phyloP scores from a whole-genome alignment of 2,113 vertebrate genomes.

The Notothenia coriiceps region DNA sequence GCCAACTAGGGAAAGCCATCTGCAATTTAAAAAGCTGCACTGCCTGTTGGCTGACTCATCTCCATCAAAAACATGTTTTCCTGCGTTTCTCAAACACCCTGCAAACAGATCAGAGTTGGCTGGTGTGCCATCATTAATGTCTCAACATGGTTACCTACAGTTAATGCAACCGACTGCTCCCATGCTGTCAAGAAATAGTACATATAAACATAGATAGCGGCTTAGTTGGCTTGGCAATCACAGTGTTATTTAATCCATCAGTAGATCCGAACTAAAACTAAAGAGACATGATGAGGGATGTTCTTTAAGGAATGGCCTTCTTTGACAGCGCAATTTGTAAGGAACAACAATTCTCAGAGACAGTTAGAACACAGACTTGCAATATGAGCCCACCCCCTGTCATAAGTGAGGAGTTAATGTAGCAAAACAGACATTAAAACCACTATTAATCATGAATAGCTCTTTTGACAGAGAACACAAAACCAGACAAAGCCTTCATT shows the following conservation, averaged over 20 bases:
- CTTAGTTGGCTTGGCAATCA: background rate
- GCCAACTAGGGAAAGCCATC: slow-evolving; percentile 82
- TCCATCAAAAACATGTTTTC: slow-evolving; percentile 72
- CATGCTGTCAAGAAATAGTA: slow-evolving; percentile 10
- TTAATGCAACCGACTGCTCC: slow-evolving; percentile 26
- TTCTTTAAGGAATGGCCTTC: slow-evolving; percentile 21
- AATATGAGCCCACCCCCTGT: slow-evolving; percentile 48
- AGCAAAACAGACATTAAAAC: slow-evolving; percentile 72
- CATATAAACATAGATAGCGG: background rate
- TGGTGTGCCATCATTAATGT: slow-evolving; percentile 51
- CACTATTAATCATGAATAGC: slow-evolving; percentile 67
- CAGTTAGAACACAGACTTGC: slow-evolving; percentile 33
- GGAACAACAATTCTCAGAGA: slow-evolving; percentile 45
- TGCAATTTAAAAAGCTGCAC: slow-evolving; percentile 73
- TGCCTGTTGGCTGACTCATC: slow-evolving; percentile 69
- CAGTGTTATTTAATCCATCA: slow-evolving; percentile 24
- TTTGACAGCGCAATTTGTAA: slow-evolving; percentile 53
- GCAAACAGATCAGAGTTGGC: slow-evolving; percentile 57
- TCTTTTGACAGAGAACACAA: slow-evolving; percentile 63
- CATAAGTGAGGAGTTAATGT: slow-evolving; percentile 63
- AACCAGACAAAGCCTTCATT: slow-evolving; percentile 56
- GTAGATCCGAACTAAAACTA: slow-evolving; percentile 44
- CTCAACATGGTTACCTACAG: slow-evolving; percentile 49
- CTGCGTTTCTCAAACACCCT: slow-evolving; percentile 37
- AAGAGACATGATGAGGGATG: background rate